These are phyloP conservation scores for Pavo muticus DNA, from an alignment of 2,113 vertebrate genomes.

Conservation along the genomic window DNA sequence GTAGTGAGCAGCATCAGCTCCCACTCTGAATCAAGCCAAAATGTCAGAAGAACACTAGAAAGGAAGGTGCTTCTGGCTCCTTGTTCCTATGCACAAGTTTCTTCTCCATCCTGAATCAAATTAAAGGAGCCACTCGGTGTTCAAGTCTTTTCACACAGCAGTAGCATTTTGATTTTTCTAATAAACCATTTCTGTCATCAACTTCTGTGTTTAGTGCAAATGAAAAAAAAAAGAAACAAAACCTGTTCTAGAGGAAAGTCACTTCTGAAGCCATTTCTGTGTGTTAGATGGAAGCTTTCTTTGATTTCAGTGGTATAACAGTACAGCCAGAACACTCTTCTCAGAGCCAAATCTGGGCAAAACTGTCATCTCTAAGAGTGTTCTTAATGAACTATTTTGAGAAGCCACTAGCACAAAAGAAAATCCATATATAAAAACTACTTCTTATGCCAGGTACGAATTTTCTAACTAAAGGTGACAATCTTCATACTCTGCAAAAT, in stretches of 20 bases:
- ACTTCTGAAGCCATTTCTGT: background rate
- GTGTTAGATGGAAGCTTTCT: background rate
- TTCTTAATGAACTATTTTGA: slow-evolving; percentile 7
- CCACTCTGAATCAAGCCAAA: background rate
- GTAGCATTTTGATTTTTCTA: background rate
- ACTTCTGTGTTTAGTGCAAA: background rate
- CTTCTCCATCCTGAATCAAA: background rate
- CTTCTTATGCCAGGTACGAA: background rate
- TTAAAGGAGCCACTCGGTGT: background rate
- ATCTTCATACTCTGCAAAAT: background rate
- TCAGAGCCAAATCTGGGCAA: background rate
- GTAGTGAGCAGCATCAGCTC: background rate
- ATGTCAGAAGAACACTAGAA: background rate
- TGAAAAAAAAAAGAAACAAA: background rate
- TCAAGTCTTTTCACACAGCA: background rate
- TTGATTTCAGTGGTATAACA: background rate
- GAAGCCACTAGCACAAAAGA: background rate
- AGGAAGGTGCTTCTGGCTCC: background rate
- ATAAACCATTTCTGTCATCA: background rate
- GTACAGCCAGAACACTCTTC: background rate
- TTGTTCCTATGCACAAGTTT: background rate
- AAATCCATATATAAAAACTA: background rate
- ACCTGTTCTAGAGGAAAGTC: background rate
- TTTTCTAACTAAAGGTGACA: slow-evolving; percentile 1
- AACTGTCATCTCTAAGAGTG: background rate